phyloP scores from a whole-genome alignment of 1,140 invertebrate species.

The Phenacoccus solenopsis region DNA sequence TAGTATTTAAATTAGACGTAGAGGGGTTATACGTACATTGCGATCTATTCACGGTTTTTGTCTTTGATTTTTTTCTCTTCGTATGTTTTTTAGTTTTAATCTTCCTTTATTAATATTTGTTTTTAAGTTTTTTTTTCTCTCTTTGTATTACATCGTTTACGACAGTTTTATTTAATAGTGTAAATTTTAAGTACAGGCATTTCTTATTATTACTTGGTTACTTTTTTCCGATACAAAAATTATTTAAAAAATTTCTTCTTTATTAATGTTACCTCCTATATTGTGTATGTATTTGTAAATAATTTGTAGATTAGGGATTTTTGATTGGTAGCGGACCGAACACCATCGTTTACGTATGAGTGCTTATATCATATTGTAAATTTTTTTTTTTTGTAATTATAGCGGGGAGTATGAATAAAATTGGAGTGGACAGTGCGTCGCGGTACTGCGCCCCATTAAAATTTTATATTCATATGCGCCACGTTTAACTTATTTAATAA shows the following conservation, averaged over 20 bases:
- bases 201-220: slow-evolving; percentile 6
- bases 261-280: slow-evolving; percentile 1
- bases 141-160: slow-evolving; percentile 9
- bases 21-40: background rate
- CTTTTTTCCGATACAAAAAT: slow-evolving; percentile 11
- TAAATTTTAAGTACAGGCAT: slow-evolving; percentile 15
- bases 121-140: background rate
- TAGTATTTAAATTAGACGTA: background rate
- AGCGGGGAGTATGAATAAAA: background rate
- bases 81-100: background rate
- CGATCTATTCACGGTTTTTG: background rate
- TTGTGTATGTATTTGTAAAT: slow-evolving; percentile 6
- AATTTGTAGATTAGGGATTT: background rate
- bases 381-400: background rate
- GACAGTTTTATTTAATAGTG: slow-evolving; percentile 5
- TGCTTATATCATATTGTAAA: slow-evolving; percentile 6
- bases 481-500: background rate
- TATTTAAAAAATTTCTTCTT: slow-evolving; percentile 1
- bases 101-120: slow-evolving; percentile 5
- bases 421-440: background rate
- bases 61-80: background rate
- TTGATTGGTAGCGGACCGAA: slow-evolving; percentile 4
- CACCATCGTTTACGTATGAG: slow-evolving; percentile 6
- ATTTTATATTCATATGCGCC: background rate
- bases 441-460: background rate